A percentile compares a stretch with the other conserved stretches of the same genome.
Conservation (phyloP, 2,113 vertebrate species). For the Tychaedon coryphoeus region DNA sequence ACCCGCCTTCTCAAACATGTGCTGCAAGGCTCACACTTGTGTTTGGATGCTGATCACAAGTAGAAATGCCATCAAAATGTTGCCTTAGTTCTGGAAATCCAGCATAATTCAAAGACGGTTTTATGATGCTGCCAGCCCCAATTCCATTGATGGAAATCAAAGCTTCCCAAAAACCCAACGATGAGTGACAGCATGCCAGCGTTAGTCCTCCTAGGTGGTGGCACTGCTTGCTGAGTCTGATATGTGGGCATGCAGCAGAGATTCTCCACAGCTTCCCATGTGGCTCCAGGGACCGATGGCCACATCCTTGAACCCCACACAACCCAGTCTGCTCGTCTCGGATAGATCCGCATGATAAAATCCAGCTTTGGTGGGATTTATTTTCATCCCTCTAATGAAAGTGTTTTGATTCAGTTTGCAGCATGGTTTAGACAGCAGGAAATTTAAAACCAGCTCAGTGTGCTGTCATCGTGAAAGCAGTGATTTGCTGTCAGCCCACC, state of each 20-base stretch:
- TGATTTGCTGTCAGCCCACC: slow-evolving; percentile 12
- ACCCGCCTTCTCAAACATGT: background rate
- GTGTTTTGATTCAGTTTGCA: slow-evolving; percentile 25
- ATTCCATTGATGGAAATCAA: slow-evolving; percentile 7
- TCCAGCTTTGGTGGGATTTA: slow-evolving; percentile 35
- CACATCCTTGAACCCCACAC: slow-evolving; percentile 21
- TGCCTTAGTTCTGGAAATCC: slow-evolving; percentile 30
- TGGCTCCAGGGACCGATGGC: background rate
- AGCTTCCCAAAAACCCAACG: background rate
- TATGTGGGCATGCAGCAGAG: background rate
- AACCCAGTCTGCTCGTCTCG: background rate
- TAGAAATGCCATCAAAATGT: slow-evolving; percentile 9
- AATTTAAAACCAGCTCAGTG: slow-evolving; percentile 39
- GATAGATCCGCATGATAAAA: background rate
- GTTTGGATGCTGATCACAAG: background rate
- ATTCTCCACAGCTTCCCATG: background rate
- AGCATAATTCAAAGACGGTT: background rate
- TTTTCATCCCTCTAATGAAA: slow-evolving; percentile 55
- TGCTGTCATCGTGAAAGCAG: background rate
- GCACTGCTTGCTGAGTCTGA: background rate
- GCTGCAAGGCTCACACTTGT: background rate
- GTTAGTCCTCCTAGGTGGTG: background rate
- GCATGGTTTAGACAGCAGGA: slow-evolving; percentile 41
- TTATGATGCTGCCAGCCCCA: background rate
- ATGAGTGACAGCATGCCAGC: background rate